phyloP scores from a whole-genome alignment of 2,888 invertebrate species.

The Drosophila nigricruria region DNA sequence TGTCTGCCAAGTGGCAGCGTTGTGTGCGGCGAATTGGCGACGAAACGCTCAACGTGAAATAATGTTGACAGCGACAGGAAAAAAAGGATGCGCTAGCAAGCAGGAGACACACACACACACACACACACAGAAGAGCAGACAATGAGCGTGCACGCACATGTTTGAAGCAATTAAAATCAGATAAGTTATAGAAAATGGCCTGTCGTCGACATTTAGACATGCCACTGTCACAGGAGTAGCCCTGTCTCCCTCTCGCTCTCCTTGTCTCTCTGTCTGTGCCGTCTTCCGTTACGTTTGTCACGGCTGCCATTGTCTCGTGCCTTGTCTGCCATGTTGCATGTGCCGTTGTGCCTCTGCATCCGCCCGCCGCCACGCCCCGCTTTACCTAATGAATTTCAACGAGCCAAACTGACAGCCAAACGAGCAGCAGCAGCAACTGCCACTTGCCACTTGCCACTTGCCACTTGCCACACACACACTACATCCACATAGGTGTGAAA shows the following conservation, averaged over 20 bases:
- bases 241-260: neutral
- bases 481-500: conserved; percentile 65
- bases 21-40: conserved; percentile 8
- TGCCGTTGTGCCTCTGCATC: conserved; percentile 14
- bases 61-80: conserved; percentile 74
- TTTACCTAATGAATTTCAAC: conserved; percentile 79
- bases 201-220: conserved; percentile 80
- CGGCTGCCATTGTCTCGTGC: conserved; percentile 56
- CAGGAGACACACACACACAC: conserved; percentile 27
- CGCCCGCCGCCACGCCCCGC: conserved; percentile 38
- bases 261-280: conserved; percentile 41
- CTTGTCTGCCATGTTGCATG: conserved; percentile 36
- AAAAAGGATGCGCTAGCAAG: conserved; percentile 43
- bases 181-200: conserved; percentile 81
- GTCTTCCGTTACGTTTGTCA: conserved; percentile 78
- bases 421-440: conserved; percentile 44
- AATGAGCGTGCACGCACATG: conserved; percentile 67
- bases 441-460: conserved; percentile 42
- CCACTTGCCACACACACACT: conserved; percentile 39
- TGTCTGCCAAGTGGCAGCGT: conserved; percentile 60
- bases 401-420: conserved; percentile 60
- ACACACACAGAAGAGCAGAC: conserved; percentile 28
- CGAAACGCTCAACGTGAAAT: conserved; percentile 61
- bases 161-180: conserved; percentile 83
- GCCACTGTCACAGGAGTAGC: conserved; percentile 49